phyloP scores from a whole-genome alignment of 2,797 vertebrate genomes.

The Strix occidentalis region DNA sequence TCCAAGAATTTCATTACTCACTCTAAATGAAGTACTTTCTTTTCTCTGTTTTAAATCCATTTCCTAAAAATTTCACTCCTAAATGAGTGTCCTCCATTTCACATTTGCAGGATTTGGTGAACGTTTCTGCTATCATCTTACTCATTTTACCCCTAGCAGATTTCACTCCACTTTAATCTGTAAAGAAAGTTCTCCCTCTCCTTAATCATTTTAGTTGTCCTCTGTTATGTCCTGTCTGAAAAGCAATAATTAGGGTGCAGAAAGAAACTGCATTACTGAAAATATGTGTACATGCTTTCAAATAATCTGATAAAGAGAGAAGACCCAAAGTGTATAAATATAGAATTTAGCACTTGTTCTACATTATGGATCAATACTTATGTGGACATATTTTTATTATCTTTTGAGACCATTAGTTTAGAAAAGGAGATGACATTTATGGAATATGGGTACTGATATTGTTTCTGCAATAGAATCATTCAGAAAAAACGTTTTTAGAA shows the following conservation, averaged over 20 bases:
- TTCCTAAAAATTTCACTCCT: background rate
- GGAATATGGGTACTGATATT: background rate
- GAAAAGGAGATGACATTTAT: background rate
- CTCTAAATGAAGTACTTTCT: background rate
- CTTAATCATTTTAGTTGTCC: background rate
- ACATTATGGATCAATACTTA: background rate
- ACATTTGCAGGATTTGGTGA: background rate
- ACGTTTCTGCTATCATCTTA: background rate
- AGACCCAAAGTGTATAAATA: background rate
- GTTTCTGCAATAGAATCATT: background rate
- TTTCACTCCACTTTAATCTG: background rate
- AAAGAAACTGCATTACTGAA: background rate
- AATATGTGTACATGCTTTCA: background rate
- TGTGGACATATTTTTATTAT: background rate
- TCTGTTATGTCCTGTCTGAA: background rate
- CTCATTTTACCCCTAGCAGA: background rate
- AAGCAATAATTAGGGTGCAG: background rate
- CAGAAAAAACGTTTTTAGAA: background rate
- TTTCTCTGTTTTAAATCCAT: background rate
- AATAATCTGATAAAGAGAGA: background rate
- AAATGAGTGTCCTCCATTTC: background rate
- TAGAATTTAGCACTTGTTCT: background rate
- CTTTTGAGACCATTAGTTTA: background rate
- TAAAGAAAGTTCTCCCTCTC: background rate
- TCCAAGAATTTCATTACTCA: background rate